Conservation (phyloP, 2,113 vertebrate genomes). For the Myrmecobius fasciatus region DNA sequence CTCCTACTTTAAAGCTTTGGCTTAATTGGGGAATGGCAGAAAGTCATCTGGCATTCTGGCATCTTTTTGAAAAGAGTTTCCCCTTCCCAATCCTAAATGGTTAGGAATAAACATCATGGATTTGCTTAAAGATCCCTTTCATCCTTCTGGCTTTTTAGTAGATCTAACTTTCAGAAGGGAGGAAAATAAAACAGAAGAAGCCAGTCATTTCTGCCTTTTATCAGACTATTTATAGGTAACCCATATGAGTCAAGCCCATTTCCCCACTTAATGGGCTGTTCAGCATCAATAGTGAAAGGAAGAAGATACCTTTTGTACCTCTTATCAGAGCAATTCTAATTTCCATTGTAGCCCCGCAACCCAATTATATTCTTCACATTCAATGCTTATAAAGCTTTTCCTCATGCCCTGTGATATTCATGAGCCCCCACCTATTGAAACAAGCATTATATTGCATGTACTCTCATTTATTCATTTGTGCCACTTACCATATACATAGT, state of each 20-base stretch:
- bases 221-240: not conserved
- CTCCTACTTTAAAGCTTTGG: not conserved
- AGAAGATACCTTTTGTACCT: slow-evolving; percentile 21
- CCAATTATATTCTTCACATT: not conserved
- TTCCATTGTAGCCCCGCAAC: slow-evolving; percentile 41
- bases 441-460: not conserved
- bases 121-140: slow-evolving; percentile 39
- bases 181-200: slow-evolving; percentile 10
- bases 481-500: slow-evolving; percentile 10
- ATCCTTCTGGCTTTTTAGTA: slow-evolving; percentile 16
- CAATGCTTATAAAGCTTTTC: not conserved
- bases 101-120: slow-evolving; percentile 52
- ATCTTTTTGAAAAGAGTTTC: not conserved
- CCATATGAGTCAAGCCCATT: not conserved
- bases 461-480: slow-evolving; percentile 22
- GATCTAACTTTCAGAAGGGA: slow-evolving; percentile 2
- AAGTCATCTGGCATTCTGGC: not conserved
- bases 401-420: not conserved
- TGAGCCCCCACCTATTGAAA: not conserved
- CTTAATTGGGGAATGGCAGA: not conserved
- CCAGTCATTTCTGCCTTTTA: not conserved
- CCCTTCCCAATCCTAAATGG: not conserved
- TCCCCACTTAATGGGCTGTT: slow-evolving; percentile 40
- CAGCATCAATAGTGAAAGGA: not conserved
- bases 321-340: not conserved